Evolutionary conservation across 2,113 vertebrate species (phyloP).

Genomic region (Myotis brandtii): DNA sequence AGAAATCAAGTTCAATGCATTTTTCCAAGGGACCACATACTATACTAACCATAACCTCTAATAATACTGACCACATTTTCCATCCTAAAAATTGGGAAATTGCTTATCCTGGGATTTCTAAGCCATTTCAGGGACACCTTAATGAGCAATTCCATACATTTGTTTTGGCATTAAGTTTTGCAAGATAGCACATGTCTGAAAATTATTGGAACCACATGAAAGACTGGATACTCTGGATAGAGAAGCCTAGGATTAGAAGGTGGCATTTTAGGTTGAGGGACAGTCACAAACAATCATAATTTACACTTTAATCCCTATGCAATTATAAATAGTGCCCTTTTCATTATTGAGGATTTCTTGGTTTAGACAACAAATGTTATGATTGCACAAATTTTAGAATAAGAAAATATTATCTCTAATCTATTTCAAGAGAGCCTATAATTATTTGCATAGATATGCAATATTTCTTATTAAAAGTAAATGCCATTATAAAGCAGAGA

Average conservation of each 20-base stretch:
- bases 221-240: not conserved
- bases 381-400: not conserved
- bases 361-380: not conserved
- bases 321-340: not conserved
- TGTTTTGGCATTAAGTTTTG: not conserved
- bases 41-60: not conserved
- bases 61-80: not conserved
- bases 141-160: not conserved
- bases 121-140: not conserved
- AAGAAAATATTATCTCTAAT: not conserved
- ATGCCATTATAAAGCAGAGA: not conserved
- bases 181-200: not conserved
- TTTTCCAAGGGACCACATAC: not conserved
- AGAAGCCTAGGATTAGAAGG: not conserved
- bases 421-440: not conserved
- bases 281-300: too few relatives aligned
- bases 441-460: not conserved
- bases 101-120: not conserved
- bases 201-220: not conserved
- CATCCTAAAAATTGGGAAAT: not conserved
- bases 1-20: not conserved
- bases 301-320: not conserved
- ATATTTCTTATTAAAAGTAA: constrained; percentile 17
- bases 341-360: not conserved
- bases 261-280: not conserved